Base-by-base conservation (phyloP, 2,113 vertebrate species). In the Barbus barbus region DNA sequence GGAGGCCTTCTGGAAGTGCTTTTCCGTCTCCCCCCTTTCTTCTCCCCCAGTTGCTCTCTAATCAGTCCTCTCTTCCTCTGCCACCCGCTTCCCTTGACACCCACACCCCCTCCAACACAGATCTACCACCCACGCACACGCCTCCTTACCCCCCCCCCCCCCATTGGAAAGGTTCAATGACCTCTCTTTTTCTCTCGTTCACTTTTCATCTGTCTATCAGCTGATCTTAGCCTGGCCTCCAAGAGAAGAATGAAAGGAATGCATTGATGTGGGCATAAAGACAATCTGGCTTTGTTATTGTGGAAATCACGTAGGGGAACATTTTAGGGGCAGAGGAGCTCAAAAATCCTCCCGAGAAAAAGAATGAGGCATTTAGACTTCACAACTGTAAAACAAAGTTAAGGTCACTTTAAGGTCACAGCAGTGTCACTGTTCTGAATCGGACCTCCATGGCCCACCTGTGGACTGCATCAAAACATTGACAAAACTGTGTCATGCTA, bases 211-310 rank as follows among this genome's bases (percentile, higher is more conserved):
- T 56, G 26, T 85, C 65, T 83, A 85, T 87, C 87, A 87, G 85
- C 81, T 87, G 85, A 86, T 88, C 85, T 88, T 36, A 13, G 76
- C 63, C 71, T 65, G 86, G 75, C 81, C 85, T 81, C 71, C 31
- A 56, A 78, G 71, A 83, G 12, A 83, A 85, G 83, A 83, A 88
- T 88, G 87, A 73, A 5, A 77, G 76, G 87, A 88, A 88, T 88
- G 85, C 51, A 71, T 81, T 85, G 41, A 87, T 78, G 85, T 87
- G 85, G 83, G 83, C 20, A 53, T 76, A 58, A 63, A 85, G 81
- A 85, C 81, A 87, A 87, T 89, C 83, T 81, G 44, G 77, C 85
- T 82, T 87, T 89, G 85, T 87, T 78, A 83, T 83, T 80, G 60
- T 67, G 78, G 78, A 38, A 79, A 63, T 46, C 38, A 28, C 41